Percentiles rank a stretch among this genome's conserved stretches.
phyloP scores from a whole-genome alignment of 2,113 vertebrate genomes.

The Ciconia boyciana region DNA sequence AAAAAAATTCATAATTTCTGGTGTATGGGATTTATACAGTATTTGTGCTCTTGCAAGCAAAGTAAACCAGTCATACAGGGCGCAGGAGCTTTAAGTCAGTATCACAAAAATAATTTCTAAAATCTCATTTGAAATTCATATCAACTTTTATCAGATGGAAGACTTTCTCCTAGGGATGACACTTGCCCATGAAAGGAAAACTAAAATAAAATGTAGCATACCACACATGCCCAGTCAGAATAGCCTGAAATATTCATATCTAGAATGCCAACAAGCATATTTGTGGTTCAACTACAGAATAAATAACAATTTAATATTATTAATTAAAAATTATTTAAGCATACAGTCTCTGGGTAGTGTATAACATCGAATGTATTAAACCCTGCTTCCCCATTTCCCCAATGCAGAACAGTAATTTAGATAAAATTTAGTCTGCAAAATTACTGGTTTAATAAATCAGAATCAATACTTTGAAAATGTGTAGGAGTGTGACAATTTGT shows the following conservation, averaged over 20 bases:
- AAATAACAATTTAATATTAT: neutral
- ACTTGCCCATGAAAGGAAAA: neutral
- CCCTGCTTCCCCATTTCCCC: neutral
- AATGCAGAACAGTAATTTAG: neutral
- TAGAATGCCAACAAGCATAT: neutral
- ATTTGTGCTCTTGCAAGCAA: neutral
- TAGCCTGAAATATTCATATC: neutral
- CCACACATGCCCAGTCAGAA: neutral
- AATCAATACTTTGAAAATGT: neutral
- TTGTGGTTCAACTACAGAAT: neutral
- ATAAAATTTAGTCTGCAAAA: neutral
- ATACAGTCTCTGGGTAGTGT: neutral
- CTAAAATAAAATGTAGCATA: neutral
- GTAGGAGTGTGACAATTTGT: conserved; percentile 14
- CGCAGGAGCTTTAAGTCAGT: neutral
- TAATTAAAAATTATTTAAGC: neutral
- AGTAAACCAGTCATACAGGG: neutral
- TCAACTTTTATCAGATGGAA: neutral
- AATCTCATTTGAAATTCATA: conserved; percentile 19
- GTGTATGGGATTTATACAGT: neutral
- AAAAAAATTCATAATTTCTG: neutral
- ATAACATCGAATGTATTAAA: neutral
- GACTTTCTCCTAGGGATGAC: neutral
- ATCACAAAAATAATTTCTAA: neutral
- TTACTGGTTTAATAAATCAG: neutral